phyloP scores from a whole-genome alignment of 2,113 vertebrate species.

The Prunella fulvescens region DNA sequence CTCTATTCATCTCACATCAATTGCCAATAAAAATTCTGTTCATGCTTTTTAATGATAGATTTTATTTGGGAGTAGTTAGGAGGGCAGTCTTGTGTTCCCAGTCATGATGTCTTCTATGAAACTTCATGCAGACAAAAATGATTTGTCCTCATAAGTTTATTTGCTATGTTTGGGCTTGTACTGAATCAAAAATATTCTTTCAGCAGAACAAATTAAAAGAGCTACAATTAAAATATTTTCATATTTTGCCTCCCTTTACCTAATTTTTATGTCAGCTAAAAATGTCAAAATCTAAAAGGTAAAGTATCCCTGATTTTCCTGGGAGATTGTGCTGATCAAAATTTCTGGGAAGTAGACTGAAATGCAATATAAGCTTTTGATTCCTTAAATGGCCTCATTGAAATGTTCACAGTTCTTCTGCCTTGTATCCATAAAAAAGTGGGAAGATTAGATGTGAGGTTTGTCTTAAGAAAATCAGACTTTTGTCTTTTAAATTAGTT shows the following conservation, averaged over 20 bases:
- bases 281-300: not conserved
- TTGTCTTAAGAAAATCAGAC: not conserved
- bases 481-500: constrained; percentile 1
- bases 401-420: not conserved
- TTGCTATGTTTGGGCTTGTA: not conserved
- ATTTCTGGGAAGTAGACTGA: not conserved
- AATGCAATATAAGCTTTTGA: not conserved
- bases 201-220: not conserved
- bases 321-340: not conserved
- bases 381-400: constrained; percentile 2
- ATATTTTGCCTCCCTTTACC: not conserved
- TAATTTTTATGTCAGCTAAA: not conserved
- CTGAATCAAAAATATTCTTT: not conserved
- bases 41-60: not conserved
- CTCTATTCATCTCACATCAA: not conserved
- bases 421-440: not conserved
- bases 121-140: not conserved
- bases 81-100: not conserved
- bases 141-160: not conserved
- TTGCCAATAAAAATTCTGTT: not conserved
- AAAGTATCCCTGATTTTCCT: not conserved
- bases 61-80: not conserved
- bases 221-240: not conserved
- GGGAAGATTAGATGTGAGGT: not conserved
- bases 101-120: not conserved